A percentile compares a stretch with the other conserved stretches of the same genome.
Conservation (phyloP, 2,113 vertebrate species). For the Onychorhynchus coronatus region DNA sequence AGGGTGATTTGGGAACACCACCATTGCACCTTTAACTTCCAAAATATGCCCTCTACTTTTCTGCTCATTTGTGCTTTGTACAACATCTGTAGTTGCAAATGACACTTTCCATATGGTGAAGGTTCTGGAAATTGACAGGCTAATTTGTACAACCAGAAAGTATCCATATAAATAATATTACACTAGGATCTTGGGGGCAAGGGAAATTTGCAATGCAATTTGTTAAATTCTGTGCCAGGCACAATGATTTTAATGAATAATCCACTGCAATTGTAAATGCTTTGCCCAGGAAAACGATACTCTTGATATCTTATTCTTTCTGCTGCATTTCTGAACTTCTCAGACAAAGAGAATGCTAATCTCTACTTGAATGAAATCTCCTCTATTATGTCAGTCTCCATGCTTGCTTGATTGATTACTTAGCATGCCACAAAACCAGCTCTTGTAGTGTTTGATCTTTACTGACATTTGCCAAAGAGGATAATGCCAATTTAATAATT, state of each 20-base stretch:
- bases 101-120: background rate
- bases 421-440: background rate
- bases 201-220: background rate
- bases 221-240: slow-evolving; percentile 14
- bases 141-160: background rate
- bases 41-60: background rate
- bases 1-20: background rate
- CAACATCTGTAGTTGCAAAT: background rate
- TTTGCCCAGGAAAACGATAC: background rate
- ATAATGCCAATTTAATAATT: background rate
- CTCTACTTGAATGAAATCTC: background rate
- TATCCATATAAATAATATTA: background rate
- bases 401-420: background rate
- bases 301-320: background rate
- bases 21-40: background rate
- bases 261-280: background rate
- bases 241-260: slow-evolving; percentile 2
- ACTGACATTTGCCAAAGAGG: background rate
- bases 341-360: background rate
- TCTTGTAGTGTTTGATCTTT: background rate
- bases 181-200: background rate
- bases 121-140: background rate
- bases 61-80: background rate
- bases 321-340: slow-evolving; percentile 4
- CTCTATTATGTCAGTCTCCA: background rate